Base-by-base conservation (phyloP, 2,113 vertebrate genomes). In the Myrmophylax atrothorax region DNA sequence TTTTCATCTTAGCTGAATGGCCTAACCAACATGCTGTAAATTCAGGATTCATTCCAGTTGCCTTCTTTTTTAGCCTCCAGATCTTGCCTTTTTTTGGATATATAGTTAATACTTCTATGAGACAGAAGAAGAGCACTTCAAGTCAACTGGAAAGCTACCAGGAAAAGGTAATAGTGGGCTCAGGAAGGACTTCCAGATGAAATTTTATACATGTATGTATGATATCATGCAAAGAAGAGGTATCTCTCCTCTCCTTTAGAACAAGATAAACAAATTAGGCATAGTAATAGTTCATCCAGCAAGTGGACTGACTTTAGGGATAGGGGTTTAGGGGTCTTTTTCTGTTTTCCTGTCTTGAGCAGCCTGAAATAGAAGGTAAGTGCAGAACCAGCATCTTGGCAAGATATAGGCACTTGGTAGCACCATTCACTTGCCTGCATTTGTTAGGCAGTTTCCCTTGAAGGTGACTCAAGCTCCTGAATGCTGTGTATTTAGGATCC, bases 281-380 rank as follows among this genome's bases (percentile, higher is more conserved):
- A 25, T n/a, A 38, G 5, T 24, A 70, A 75, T n/a, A 93, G 66
- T 6, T n/a, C 38, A 59, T 33, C 9, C 38, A 68, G 5, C 3
- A 56, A 72, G 70, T 20, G 8, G 9, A 13, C 5, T 3, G 1
- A 42, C 7, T 60, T 46, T 68, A 68, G 5, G 23, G 26, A 37
- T 37, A 12, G 6, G 5, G 1, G 2, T 7, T 3, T 4, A 16
- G 3, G 3, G 2, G 1, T 19, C 11, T 81, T 14, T 46, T 60
- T 68, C 24, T 73, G 4, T 80, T 60, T 86, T 66, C 17, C 24
- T n/a, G 5, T 64, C 47, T 74, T 72, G 47, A 74, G 38, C 11
- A 68, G n/a, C 26, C 18, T 63, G 47, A 68, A 67, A 53, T 26
- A 73, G 31, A 72, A 68, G 29, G 3, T 55, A 85, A 77, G 7